Conservation (phyloP, 92 coral and sea anemone species). For the Plumapathes pennacea region DNA sequence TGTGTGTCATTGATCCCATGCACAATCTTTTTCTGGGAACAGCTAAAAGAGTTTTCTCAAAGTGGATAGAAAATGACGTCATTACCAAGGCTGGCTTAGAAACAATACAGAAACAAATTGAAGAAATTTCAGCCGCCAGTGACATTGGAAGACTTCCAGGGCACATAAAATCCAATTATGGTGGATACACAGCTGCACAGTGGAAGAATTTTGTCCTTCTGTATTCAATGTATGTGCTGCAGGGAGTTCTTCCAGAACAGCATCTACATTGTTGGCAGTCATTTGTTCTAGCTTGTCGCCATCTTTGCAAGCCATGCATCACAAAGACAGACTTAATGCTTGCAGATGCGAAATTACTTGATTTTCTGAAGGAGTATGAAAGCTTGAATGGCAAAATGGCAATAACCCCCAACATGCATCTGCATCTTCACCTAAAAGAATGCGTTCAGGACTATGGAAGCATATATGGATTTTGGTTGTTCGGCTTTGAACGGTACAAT, state of each 20-base stretch:
- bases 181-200: constrained; percentile 65
- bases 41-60: constrained; percentile 43
- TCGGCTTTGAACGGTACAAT: constrained; percentile 54
- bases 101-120: constrained; percentile 30
- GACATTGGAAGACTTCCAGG: constrained; percentile 62
- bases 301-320: constrained; percentile 53
- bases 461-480: constrained; percentile 55
- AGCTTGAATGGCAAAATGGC: constrained; percentile 33
- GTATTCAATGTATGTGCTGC: constrained; percentile 57
- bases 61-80: constrained; percentile 52
- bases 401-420: constrained; percentile 58
- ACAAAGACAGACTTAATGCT: constrained; percentile 35
- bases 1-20: constrained; percentile 61
- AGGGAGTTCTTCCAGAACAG: constrained; percentile 46
- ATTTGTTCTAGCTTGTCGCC: constrained; percentile 59
- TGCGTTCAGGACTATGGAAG: constrained; percentile 50
- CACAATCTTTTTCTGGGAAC: constrained; percentile 62
- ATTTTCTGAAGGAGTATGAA: constrained; percentile 51
- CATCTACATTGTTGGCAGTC: constrained; percentile 70
- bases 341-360: constrained; percentile 38
- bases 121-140: constrained; percentile 32
- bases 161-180: constrained; percentile 57
- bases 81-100: constrained; percentile 26
- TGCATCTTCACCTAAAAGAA: constrained; percentile 55
- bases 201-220: constrained; percentile 67